These are phyloP conservation scores for Apocheima hispidaria DNA, from an alignment of 2,888 invertebrate genomes.

Conservation along the genomic window DNA sequence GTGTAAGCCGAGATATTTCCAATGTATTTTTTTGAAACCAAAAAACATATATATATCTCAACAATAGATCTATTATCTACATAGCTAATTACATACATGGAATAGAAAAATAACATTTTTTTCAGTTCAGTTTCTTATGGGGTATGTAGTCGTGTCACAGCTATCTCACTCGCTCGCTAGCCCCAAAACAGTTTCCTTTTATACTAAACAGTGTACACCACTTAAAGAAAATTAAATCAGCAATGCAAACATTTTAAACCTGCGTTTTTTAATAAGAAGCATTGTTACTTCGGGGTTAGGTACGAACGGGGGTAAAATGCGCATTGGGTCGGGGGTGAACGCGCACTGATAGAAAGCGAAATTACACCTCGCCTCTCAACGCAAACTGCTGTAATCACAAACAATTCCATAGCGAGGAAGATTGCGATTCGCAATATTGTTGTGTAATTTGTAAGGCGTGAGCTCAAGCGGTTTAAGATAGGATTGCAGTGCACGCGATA, in stretches of 20 bases:
- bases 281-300: constrained; percentile 43
- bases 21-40: too few species aligned
- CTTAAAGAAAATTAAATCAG: constrained; percentile 34
- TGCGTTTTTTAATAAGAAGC: constrained; percentile 59
- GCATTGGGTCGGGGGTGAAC: constrained; percentile 53
- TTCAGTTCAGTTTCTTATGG: too few species aligned
- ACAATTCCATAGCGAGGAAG: constrained; percentile 72
- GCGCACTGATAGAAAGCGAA: constrained; percentile 61
- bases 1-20: too few species aligned
- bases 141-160: too few species aligned
- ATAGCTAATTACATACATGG: too few species aligned
- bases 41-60: too few species aligned
- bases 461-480: constrained; percentile 15
- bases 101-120: too few species aligned
- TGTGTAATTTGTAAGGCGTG: constrained; percentile 16
- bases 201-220: background rate
- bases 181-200: constrained; percentile 8
- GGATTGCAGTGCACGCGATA: background rate
- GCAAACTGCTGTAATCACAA: constrained; percentile 73
- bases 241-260: constrained; percentile 44
- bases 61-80: too few species aligned
- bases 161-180: too few species aligned
- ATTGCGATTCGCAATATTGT: constrained; percentile 72
- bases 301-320: constrained; percentile 7
- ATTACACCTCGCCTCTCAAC: constrained; percentile 67